Conservation (phyloP, 2,888 invertebrate genomes). For the Hyalella azteca region DNA sequence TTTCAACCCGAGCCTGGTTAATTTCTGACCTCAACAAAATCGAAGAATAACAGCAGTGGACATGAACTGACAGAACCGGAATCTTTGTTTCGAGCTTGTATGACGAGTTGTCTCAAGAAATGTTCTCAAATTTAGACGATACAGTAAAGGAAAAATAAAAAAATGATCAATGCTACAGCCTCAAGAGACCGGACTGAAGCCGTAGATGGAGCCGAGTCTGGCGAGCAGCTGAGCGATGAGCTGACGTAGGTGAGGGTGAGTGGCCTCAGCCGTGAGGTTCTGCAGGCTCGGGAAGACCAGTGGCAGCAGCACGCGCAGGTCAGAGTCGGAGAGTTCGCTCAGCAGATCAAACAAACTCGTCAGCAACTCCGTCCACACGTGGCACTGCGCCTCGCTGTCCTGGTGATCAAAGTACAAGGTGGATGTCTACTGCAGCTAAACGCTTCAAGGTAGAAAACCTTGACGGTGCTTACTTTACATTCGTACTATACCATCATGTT, state of each 20-base stretch:
- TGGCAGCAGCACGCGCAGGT: slow-evolving; percentile 68
- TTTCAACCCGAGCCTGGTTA: too few relatives aligned
- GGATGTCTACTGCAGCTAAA: too few relatives aligned
- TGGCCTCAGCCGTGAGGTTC: slow-evolving; percentile 68
- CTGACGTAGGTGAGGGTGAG: slow-evolving; percentile 68
- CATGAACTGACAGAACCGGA: too few relatives aligned
- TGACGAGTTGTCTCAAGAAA: too few relatives aligned
- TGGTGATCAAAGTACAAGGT: slow-evolving; percentile 61
- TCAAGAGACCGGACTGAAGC: slow-evolving; percentile 62
- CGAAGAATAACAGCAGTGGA: too few relatives aligned
- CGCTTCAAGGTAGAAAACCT: too few relatives aligned
- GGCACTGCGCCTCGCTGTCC: slow-evolving; percentile 85
- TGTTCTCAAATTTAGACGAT: too few relatives aligned
- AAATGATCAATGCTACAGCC: neutral
- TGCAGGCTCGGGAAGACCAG: slow-evolving; percentile 69
- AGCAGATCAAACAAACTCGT: slow-evolving; percentile 83
- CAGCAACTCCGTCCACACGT: slow-evolving; percentile 83
- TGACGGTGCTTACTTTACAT: too few relatives aligned
- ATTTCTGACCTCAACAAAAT: too few relatives aligned
- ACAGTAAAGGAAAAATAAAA: neutral
- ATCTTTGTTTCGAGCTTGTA: too few relatives aligned
- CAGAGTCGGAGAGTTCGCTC: slow-evolving; percentile 66
- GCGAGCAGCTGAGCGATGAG: slow-evolving; percentile 68
- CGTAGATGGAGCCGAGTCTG: slow-evolving; percentile 66
- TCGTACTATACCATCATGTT: too few relatives aligned